Evolutionary conservation across 2,113 vertebrate genomes (phyloP).

Genomic region (Pseudorasbora parva): DNA sequence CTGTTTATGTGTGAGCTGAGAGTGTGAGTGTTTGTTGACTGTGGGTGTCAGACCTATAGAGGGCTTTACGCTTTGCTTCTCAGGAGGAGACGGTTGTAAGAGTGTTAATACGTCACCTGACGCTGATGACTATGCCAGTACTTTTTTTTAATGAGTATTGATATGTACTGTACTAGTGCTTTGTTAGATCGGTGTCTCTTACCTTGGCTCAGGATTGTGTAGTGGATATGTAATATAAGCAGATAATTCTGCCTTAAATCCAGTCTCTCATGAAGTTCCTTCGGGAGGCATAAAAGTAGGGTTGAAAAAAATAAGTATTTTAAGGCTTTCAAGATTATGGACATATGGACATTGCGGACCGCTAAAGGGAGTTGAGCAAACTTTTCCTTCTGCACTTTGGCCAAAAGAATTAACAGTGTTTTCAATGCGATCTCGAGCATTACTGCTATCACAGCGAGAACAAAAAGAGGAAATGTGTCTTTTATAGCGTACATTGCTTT

Average conservation of each 20-base stretch:
- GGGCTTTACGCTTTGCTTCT: background rate
- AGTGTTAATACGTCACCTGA: background rate
- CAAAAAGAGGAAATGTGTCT: constrained; percentile 70
- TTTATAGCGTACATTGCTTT: constrained; percentile 66
- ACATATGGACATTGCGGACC: constrained; percentile 57
- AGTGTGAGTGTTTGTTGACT: constrained; percentile 31
- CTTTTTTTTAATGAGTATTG: background rate
- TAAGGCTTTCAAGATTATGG: constrained; percentile 68
- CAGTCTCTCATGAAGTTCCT: constrained; percentile 54
- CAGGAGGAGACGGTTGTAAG: background rate
- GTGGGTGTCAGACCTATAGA: constrained; percentile 15
- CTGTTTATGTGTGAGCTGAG: constrained; percentile 28
- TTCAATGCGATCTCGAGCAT: constrained; percentile 66
- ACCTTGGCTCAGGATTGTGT: constrained; percentile 25
- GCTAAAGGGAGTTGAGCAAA: constrained; percentile 62
- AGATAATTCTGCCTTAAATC: constrained; percentile 46
- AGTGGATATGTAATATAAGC: constrained; percentile 51
- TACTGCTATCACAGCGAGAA: constrained; percentile 64
- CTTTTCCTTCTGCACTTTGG: constrained; percentile 61
- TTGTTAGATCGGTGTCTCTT: background rate
- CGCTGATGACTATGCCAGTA: background rate
- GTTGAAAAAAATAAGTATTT: constrained; percentile 56
- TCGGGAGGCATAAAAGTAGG: constrained; percentile 50
- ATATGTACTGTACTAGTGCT: background rate
- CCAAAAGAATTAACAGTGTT: constrained; percentile 67